Conservation (phyloP, 2,113 vertebrate genomes). For the Cyprinodon brontotheroides region DNA sequence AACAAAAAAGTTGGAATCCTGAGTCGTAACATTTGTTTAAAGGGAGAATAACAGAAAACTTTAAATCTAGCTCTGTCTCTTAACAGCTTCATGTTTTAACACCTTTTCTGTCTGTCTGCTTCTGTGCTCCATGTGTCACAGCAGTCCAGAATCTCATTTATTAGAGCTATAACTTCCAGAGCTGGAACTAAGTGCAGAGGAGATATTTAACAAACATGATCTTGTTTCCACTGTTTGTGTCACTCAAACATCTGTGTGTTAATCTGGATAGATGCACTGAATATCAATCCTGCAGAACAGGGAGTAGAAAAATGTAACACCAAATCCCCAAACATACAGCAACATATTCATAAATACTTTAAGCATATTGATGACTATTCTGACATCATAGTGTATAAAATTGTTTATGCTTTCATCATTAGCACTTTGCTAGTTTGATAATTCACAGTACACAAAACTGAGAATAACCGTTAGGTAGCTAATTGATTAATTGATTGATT, state of each 20-base stretch:
- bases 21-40: neutral
- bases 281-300: neutral
- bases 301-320: neutral
- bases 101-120: too few relatives aligned
- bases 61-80: too few relatives aligned
- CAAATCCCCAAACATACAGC: neutral
- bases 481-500: too few relatives aligned
- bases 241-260: neutral
- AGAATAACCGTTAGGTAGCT: neutral
- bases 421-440: neutral
- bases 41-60: conserved; percentile 10
- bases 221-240: neutral
- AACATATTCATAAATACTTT: neutral
- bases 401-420: neutral
- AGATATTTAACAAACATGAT: too few relatives aligned
- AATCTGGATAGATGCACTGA: too few relatives aligned
- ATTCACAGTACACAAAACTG: neutral
- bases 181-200: too few relatives aligned
- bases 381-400: neutral
- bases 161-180: too few relatives aligned
- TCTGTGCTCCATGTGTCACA: too few relatives aligned
- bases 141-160: too few relatives aligned
- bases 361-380: neutral
- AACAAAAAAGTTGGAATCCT: neutral
- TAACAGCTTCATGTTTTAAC: too few relatives aligned